Percentiles rank a stretch among this genome's conserved stretches.
Conservation (phyloP, 1,140 invertebrate species). For the Conus ventricosus region DNA sequence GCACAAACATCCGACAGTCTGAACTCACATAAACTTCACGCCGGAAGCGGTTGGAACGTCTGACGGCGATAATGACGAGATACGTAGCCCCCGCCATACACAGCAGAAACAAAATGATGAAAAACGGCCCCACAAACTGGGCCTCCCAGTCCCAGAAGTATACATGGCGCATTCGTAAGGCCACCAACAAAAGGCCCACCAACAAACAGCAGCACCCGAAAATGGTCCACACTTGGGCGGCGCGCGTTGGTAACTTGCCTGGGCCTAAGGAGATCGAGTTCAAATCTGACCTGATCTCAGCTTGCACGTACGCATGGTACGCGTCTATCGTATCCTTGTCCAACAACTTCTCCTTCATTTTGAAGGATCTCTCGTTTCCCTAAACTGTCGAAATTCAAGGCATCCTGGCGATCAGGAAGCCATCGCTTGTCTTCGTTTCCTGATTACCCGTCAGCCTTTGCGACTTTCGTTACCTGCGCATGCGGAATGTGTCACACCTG, state of each 20-base stretch:
- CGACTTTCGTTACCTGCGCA: constrained; percentile 28
- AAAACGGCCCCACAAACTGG: constrained; percentile 67
- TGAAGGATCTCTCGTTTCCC: not conserved
- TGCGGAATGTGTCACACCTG: constrained; percentile 31
- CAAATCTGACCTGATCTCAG: constrained; percentile 59
- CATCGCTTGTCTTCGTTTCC: constrained; percentile 27
- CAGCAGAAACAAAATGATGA: constrained; percentile 63
- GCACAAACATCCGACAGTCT: not conserved
- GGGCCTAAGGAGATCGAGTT: constrained; percentile 64
- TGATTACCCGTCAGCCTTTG: constrained; percentile 30
- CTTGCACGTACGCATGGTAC: constrained; percentile 66
- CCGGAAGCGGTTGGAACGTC: constrained; percentile 63
- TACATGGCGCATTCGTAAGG: constrained; percentile 63
- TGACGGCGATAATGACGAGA: constrained; percentile 56
- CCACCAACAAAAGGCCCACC: constrained; percentile 61
- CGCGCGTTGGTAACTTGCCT: constrained; percentile 49
- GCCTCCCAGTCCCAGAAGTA: constrained; percentile 65
- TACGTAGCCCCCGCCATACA: constrained; percentile 56
- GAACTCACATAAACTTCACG: constrained; percentile 62
- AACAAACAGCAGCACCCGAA: constrained; percentile 52
- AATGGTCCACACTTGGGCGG: constrained; percentile 46
- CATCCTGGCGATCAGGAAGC: constrained; percentile 29
- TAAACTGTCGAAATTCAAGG: not conserved
- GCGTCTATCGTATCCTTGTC: constrained; percentile 69
- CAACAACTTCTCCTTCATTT: constrained; percentile 58